These are phyloP conservation scores for Vultur gryphus DNA, from an alignment of 2,797 vertebrate species.

Conservation along the genomic window DNA sequence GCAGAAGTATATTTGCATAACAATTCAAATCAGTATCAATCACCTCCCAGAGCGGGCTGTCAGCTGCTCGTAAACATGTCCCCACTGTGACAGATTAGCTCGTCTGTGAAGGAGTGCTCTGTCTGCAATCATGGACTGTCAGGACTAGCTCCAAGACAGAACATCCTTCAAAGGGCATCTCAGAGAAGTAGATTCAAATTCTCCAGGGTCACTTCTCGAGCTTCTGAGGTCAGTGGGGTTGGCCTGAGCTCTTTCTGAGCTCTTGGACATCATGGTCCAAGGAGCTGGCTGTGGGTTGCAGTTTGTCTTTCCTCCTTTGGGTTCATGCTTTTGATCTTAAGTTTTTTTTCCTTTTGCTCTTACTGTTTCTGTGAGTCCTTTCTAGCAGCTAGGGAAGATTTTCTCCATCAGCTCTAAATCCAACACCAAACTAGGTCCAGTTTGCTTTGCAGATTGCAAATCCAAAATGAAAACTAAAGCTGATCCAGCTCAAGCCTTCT, in stretches of 20 bases:
- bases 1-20: conserved; percentile 34
- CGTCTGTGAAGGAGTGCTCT: background rate
- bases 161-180: background rate
- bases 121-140: background rate
- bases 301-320: background rate
- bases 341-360: background rate
- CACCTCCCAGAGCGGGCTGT: background rate
- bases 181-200: rapidly evolving
- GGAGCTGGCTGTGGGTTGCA: background rate
- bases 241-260: background rate
- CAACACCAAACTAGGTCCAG: background rate
- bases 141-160: background rate
- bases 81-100: background rate
- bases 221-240: background rate
- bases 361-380: background rate
- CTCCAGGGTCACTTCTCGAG: background rate
- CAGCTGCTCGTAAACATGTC: background rate
- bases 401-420: background rate
- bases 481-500: background rate
- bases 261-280: background rate
- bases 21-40: conserved; percentile 41
- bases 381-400: background rate
- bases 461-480: background rate
- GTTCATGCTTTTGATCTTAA: background rate
- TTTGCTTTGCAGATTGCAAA: background rate